Percentiles rank a stretch among this genome's conserved stretches.
These are phyloP conservation scores for Polydrusus pterygomalis DNA, from an alignment of 2,888 invertebrate species.

Conservation along the genomic window DNA sequence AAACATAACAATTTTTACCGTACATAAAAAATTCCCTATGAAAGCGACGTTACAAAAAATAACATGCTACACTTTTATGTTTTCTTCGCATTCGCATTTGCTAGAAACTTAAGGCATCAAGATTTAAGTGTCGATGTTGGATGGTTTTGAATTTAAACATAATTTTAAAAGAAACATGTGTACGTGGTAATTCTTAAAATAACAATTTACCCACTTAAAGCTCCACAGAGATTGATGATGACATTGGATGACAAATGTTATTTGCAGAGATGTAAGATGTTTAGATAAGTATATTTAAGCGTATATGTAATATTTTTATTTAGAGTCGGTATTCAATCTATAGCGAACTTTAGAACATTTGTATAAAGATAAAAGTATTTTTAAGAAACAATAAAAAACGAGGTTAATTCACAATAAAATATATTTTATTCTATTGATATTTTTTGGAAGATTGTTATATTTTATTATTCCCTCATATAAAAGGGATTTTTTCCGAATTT, in stretches of 20 bases:
- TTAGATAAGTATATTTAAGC: slow-evolving; percentile 20
- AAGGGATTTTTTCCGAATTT: too few relatives aligned
- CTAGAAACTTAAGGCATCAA: background rate
- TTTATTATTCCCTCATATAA: too few relatives aligned
- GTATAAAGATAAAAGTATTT: too few relatives aligned
- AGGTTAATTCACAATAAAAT: too few relatives aligned
- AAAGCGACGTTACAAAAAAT: slow-evolving; percentile 39
- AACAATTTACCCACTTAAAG: slow-evolving; percentile 45
- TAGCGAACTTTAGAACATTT: too few relatives aligned
- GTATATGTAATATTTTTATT: too few relatives aligned
- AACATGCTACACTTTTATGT: slow-evolving; percentile 41
- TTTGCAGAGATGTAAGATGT: slow-evolving; percentile 20
- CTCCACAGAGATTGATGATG: slow-evolving; percentile 45
- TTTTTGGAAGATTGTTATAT: too few relatives aligned
- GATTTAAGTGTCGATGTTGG: slow-evolving; percentile 9
- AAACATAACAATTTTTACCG: slow-evolving; percentile 40
- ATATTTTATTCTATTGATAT: too few relatives aligned
- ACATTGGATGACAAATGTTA: slow-evolving; percentile 45
- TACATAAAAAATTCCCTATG: slow-evolving; percentile 35
- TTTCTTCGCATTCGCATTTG: slow-evolving; percentile 41
- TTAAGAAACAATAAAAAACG: too few relatives aligned
- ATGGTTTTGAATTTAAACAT: slow-evolving; percentile 29
- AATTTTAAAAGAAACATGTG: slow-evolving; percentile 31
- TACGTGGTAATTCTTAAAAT: slow-evolving; percentile 40
- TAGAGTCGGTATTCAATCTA: too few relatives aligned